Conservation (phyloP, 2,888 invertebrate species). For the Neoitamus cyanurus region DNA sequence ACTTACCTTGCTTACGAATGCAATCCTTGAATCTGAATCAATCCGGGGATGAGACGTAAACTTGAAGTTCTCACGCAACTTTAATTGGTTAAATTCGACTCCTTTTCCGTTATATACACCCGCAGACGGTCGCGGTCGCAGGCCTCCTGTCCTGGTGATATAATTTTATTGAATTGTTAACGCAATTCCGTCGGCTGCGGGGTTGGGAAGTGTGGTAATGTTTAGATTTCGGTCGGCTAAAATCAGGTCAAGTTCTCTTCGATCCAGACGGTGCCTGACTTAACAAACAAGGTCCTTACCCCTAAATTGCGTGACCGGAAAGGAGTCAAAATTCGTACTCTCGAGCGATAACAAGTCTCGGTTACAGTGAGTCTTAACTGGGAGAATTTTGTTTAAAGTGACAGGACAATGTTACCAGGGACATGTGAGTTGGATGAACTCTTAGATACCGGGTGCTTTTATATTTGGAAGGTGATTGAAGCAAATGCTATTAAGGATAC, state of each 20-base stretch:
- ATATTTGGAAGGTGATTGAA: neutral
- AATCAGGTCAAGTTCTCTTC: slow-evolving; percentile 13
- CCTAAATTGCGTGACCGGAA: slow-evolving; percentile 26
- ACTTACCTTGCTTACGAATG: neutral
- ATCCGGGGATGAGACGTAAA: slow-evolving; percentile 6
- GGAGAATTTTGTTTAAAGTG: neutral
- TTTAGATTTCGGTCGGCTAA: neutral
- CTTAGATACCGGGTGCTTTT: neutral
- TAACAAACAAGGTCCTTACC: neutral
- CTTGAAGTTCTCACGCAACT: neutral
- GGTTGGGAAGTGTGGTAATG: neutral
- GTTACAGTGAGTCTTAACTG: neutral
- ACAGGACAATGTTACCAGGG: neutral
- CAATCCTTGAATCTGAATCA: neutral
- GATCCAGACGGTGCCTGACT: neutral
- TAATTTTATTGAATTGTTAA: neutral
- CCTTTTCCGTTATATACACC: neutral
- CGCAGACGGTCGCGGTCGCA: neutral
- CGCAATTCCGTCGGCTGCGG: neutral
- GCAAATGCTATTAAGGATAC: neutral
- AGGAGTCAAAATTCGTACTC: neutral
- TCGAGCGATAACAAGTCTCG: neutral
- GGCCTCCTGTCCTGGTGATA: neutral
- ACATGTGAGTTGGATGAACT: neutral
- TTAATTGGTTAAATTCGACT: slow-evolving; percentile 2